Evolutionary conservation across 2,113 vertebrate species (phyloP), one percentile per base, ranked within the genome.

Genomic region (Oncorhynchus tshawytscha): DNA sequence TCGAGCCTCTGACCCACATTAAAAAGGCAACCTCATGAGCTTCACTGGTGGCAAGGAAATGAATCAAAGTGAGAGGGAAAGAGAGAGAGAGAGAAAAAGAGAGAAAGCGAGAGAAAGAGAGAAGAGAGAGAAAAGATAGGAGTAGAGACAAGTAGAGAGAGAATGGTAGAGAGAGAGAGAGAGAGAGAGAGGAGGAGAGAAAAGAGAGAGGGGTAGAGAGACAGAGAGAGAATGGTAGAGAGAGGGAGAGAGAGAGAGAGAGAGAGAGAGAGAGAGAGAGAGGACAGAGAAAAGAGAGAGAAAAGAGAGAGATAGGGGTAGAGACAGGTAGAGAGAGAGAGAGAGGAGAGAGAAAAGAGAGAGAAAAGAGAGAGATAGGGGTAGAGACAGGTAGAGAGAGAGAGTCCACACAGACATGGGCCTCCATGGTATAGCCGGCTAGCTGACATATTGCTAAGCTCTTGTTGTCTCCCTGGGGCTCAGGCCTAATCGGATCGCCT

Each of bases 381-480:
- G 13, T 1, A 48, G 67, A 22, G 62, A 71, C 4, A 39, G 75
- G 27, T 69, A 70, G 67, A 64, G 79, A 5, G 77, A 54, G 74
- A 79, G 80, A 76, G 78, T 67, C 77, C 64, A 77, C 74, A 18
- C 15, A 29, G 68, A 20, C 67, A 70, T 59, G 70, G 82, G 64
- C 72, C 71, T 48, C 78, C 48, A 5, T 31, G 73, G 83, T 39
- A 8, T 25, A 60, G 75, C 78, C 25, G 22, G 80, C 66, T 48
- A 67, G 84, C 81, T 85, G 83, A 83, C 87, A 83, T 82, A 71
- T 85, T 79, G 85, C 83, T 90, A 80, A 90, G 76, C 87, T 76
- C 75, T 81, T 78, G 84, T 85, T 81, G 81, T 90, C 80, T 84
- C 83, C 79, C 67, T 27, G 45, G 76, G 79, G 81, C 82, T 88